A percentile compares a stretch with the other conserved stretches of the same genome.
These are phyloP conservation scores for Dichetophora obliterata DNA, from an alignment of 2,888 invertebrate genomes.

Conservation along the genomic window DNA sequence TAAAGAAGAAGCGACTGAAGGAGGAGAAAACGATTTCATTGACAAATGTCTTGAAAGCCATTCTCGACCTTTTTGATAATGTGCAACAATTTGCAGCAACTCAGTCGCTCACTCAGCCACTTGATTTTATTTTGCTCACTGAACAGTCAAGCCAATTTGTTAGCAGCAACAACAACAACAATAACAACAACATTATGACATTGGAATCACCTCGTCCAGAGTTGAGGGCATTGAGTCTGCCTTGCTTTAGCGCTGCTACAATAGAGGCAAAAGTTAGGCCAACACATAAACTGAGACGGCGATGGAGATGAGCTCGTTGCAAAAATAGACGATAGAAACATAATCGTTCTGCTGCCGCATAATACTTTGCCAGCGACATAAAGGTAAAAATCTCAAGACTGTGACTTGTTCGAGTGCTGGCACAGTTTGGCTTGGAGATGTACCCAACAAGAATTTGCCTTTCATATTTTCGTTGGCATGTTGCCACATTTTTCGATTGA, in stretches of 20 bases:
- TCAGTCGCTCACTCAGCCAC: not conserved
- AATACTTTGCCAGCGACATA: not conserved
- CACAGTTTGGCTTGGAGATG: not conserved
- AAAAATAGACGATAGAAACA: not conserved
- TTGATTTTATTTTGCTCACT: slow-evolving; percentile 17
- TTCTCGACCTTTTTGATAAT: not conserved
- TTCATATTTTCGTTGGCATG: not conserved
- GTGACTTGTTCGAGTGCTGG: not conserved
- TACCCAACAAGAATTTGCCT: not conserved
- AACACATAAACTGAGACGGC: too few relatives aligned
- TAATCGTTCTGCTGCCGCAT: not conserved
- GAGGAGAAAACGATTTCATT: not conserved
- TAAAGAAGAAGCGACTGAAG: not conserved
- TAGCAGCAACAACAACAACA: not conserved
- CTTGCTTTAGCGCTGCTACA: not conserved
- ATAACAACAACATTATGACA: not conserved
- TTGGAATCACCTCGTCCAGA: not conserved
- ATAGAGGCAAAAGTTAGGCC: not conserved
- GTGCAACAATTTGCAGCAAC: slow-evolving; percentile 20
- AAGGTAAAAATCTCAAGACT: not conserved
- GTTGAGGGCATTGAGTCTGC: not conserved
- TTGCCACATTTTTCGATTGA: not conserved
- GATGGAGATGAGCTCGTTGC: too few relatives aligned
- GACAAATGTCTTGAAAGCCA: not conserved
- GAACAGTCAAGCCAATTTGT: slow-evolving; percentile 10